Conservation (phyloP, 2,113 vertebrate species). For the Cheirogaleus medius region DNA sequence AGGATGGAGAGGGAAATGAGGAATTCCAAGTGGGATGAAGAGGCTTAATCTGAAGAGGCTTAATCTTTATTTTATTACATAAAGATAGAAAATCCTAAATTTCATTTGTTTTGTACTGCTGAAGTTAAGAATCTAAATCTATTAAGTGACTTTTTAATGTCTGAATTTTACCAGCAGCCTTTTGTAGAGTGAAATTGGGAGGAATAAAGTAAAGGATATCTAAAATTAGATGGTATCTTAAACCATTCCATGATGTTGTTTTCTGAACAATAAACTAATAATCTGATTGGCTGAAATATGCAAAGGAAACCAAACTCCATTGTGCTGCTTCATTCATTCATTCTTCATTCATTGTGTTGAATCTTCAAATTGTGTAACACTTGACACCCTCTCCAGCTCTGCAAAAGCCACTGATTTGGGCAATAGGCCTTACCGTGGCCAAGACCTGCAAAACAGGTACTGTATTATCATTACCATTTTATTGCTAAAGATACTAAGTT, state of each 20-base stretch:
- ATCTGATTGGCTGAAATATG: neutral
- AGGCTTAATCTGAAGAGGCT: neutral
- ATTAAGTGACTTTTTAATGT: neutral
- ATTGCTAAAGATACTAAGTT: neutral
- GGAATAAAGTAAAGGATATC: neutral
- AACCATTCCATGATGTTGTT: neutral
- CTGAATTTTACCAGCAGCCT: neutral
- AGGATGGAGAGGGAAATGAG: neutral
- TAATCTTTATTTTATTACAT: neutral
- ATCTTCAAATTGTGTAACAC: neutral
- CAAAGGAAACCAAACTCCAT: neutral
- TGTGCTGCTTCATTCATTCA: neutral
- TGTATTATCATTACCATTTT: neutral
- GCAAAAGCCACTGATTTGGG: neutral
- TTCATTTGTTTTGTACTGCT: neutral
- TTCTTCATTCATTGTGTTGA: neutral
- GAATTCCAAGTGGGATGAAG: no score
- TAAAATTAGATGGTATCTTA: neutral
- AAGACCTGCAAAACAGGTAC: neutral
- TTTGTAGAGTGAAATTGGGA: neutral
- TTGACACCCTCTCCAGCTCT: neutral
- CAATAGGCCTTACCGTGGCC: no score
- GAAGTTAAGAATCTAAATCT: neutral
- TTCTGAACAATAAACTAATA: slow-evolving; percentile 11
- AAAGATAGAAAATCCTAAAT: neutral